Base-by-base conservation (phyloP, 2,797 vertebrate genomes). In the Sebastes iracundus region DNA sequence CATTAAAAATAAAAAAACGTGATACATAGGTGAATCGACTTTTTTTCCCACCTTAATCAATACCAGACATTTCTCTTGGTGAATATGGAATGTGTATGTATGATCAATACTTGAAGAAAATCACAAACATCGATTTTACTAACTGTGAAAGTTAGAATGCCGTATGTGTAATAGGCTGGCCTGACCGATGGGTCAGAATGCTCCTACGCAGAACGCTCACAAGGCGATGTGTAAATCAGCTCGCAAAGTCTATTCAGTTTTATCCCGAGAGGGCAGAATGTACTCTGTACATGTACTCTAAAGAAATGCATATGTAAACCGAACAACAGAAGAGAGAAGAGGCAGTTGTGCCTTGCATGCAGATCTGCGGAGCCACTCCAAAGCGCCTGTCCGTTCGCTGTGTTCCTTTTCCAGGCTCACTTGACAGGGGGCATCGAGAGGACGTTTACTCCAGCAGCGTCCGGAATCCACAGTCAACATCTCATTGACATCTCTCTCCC, bases 401-500 rank as follows among this genome's bases (percentile, higher is more conserved):
- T 65, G 25, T 59, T 80, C 27, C 64, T 75, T 56, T 58, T n/a
- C 61, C 71, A 79, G 81, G 46, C 56, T 72, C 58, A 49, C 60
- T 71, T 75, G 79, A 82, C 73, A 79, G 56, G 58, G 32, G 6
- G 69, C 46, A 52, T 69, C 33, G 2, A 64, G 67, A 63, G 75
- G 32, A 73, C 23, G 59, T 84, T 83, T 84, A 77, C 77, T 72
- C 49, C 32, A 33, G 53, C 32, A 16, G 46, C 38, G 70, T 82
- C 82, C 77, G 9, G 38, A 68, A 91, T 80, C 71, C 79, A 75
- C 32, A 80, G 62, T 73, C 58, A 60, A 69, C 73, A 59, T 86
- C 42, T 72, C 73, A 63, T 27, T 87, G 69, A 81, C 55, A 4
- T 77, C 58, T 76, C 78, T 49, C 75, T 80, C 77, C 71, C 79